Base-by-base conservation (phyloP, 1,140 invertebrate genomes). In the Drosophila quadrilineata region DNA sequence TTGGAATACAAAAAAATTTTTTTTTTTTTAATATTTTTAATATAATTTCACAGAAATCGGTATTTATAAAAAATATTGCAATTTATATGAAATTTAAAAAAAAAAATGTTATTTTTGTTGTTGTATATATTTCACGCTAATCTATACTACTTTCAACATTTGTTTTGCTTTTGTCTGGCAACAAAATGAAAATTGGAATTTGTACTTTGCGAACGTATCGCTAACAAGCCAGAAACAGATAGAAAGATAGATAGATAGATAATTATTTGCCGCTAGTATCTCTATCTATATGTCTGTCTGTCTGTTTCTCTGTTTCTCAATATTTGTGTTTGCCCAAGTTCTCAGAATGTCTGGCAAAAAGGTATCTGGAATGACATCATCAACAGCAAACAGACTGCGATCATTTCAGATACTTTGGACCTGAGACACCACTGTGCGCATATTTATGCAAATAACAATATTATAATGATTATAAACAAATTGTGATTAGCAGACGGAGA, bases 341-440 rank as follows among this genome's bases (percentile, higher is more conserved):
- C n/a, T n/a, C n/a, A n/a, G n/a, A n/a, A n/a, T n/a, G n/a, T n/a
- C n/a, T n/a, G n/a, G n/a, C n/a, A n/a, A 28, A 45, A 26, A 29
- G 21, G 26, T 46, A 46, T 8, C 3, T 28, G 22, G 10, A 31
- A 64, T 80, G 76, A 80, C 72, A 72, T 82, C 76, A 80, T 70
- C 28, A 49, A 38, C 12, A 2, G 64, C 60, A n/a, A n/a, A n/a
- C n/a, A n/a, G n/a, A n/a, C 63, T 26, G 12, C 54, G 64, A 73
- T 80, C 70, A 71, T 66, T 71, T 41, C 57, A 59, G 56, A 26
- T 26, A 33, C 17, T 40, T 40, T 3, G 21, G 9, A n/a, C n/a
- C n/a, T n/a, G n/a, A n/a, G n/a, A n/a, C n/a, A n/a, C n/a, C n/a
- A n/a, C n/a, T n/a, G n/a, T n/a, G n/a, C n/a, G n/a, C n/a, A n/a